A percentile compares a stretch with the other conserved stretches of the same genome.
These are phyloP conservation scores for Watsonalla binaria DNA, from an alignment of 2,888 invertebrate genomes.

Conservation along the genomic window DNA sequence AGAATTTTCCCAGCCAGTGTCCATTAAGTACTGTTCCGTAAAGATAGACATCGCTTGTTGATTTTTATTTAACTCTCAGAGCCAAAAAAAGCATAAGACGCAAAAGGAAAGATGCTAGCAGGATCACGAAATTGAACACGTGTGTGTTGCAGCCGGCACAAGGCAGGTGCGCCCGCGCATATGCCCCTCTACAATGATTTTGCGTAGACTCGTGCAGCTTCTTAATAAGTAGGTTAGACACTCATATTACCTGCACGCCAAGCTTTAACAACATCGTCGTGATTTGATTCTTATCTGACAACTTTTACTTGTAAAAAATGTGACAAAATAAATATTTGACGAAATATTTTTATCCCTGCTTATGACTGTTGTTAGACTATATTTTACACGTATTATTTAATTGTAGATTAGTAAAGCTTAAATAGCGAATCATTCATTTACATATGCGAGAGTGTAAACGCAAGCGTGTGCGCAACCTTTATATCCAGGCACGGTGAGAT, in stretches of 20 bases:
- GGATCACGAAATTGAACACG: slow-evolving; percentile 38
- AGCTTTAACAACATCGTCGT: slow-evolving; percentile 10
- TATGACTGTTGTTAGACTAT: no score
- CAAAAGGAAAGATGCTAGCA: slow-evolving; percentile 38
- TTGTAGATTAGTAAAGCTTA: no score
- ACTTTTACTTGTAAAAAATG: no score
- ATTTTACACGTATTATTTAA: no score
- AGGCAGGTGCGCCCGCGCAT: slow-evolving; percentile 31
- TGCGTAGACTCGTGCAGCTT: slow-evolving; percentile 17
- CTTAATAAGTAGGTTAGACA: slow-evolving; percentile 9
- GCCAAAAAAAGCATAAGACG: slow-evolving; percentile 14
- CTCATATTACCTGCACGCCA: not conserved
- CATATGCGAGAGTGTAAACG: no score
- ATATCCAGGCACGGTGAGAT: no score
- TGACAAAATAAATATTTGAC: no score
- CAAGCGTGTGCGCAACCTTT: no score
- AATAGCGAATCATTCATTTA: no score
- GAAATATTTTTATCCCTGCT: no score
- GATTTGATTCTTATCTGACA: slow-evolving; percentile 27
- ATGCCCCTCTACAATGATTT: slow-evolving; percentile 43
- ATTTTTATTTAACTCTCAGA: not conserved
- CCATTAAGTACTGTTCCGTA: not conserved
- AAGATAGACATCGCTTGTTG: not conserved
- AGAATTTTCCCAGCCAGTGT: no score
- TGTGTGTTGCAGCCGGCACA: slow-evolving; percentile 44